phyloP scores from a whole-genome alignment of 2,888 invertebrate species.

The Exephanes ischioxanthus region DNA sequence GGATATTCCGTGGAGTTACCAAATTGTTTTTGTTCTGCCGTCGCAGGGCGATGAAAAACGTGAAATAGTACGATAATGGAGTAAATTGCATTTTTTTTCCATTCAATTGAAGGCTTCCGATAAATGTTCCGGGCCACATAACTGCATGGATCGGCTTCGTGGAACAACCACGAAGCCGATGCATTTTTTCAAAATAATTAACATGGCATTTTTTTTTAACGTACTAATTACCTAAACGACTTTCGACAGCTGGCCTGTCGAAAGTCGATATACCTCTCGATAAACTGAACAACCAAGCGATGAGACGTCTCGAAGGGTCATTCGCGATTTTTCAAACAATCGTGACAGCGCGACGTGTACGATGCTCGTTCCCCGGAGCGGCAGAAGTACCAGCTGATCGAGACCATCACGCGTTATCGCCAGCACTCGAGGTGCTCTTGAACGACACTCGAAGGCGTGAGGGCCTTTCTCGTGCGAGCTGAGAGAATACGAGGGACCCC shows the following conservation, averaged over 20 bases:
- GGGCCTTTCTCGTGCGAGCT: conserved; percentile 22
- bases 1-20: not conserved
- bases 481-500: conserved; percentile 1
- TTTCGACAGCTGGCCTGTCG: too few relatives aligned
- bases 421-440: conserved; percentile 57
- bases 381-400: conserved; percentile 65
- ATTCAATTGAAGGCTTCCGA: not conserved
- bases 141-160: too few relatives aligned
- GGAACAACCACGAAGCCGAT: too few relatives aligned
- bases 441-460: conserved; percentile 46
- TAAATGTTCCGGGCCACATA: not conserved
- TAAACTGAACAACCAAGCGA: not conserved
- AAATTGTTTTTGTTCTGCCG: not conserved
- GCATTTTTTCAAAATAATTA: too few relatives aligned
- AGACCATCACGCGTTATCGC: conserved; percentile 64
- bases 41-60: not conserved
- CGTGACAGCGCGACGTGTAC: conserved; percentile 20
- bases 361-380: conserved; percentile 31
- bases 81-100: not conserved
- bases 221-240: too few relatives aligned
- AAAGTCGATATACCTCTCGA: too few relatives aligned
- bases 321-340: conserved; percentile 53
- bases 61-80: not conserved
- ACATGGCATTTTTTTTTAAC: too few relatives aligned
- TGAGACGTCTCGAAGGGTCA: conserved; percentile 51